Evolutionary conservation across 2,113 vertebrate species (phyloP), one percentile per base, ranked within the genome.

Genomic region (Edolisoma coerulescens): DNA sequence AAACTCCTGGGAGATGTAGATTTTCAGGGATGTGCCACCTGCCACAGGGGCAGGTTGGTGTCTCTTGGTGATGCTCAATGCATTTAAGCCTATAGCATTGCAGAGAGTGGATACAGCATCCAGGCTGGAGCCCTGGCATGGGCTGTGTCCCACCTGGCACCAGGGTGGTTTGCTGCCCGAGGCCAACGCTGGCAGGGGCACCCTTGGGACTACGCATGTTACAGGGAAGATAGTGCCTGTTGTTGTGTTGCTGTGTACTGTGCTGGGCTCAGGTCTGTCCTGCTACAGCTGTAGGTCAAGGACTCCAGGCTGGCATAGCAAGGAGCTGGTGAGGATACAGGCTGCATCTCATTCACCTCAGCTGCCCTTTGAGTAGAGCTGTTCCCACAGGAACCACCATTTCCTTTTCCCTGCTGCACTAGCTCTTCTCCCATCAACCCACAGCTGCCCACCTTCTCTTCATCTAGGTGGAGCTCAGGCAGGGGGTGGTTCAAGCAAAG

Each of bases 151-250:
- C 22, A 1, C 47, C 39, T 74, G 57, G 81, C 56, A 37, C 13
- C 5, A 18, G n/a, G 5, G 18, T 35, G 42, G 23, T 74, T 63
- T 70, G 33, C 42, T 90, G 69, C 61, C 42, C 10, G 6, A n/a
- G 47, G 7, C 24, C 33, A 11, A 11, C 0, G 0, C 44, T 69
- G 68, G 44, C 61, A 54, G 35, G 49, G 23, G 4, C n/a, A 63
- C 44, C 11, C 28, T 15, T 12, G 18, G 49, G 35, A 75, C 57
- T 56, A 3, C 0, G 0, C 18, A 11, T 26, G 20, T 35, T 63
- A n/a, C 0, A 0, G 35, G 20, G 35, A 65, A 52, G 27, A 19
- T 19, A 33, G 24, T 10, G 13, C 44, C 41, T 45, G 9, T 33
- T 53, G 24, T 49, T 68, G 20, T 35, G 16, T 41, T 33, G 52